A percentile compares a stretch with the other conserved stretches of the same genome.
Conservation (phyloP, 2,797 vertebrate genomes). For the Argya squamiceps region DNA sequence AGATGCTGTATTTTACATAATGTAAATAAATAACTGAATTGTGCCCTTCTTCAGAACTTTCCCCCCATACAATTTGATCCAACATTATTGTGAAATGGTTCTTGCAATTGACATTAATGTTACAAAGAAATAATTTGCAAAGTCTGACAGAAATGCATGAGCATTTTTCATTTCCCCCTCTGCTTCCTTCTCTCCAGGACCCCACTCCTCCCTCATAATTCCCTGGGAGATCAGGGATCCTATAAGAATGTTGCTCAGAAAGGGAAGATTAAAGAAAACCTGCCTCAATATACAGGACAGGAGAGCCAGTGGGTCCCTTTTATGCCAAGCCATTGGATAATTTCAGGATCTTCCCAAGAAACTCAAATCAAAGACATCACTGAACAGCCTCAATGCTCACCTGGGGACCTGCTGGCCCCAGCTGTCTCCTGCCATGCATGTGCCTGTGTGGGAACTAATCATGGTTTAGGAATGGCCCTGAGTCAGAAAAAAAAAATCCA, state of each 20-base stretch:
- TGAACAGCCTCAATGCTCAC: accelerated
- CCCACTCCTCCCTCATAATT: not conserved
- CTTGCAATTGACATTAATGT: not conserved
- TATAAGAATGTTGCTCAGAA: accelerated
- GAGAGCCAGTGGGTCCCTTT: no score
- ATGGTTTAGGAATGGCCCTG: not conserved
- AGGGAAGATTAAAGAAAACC: not conserved
- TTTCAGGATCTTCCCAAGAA: not conserved
- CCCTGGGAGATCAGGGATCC: not conserved
- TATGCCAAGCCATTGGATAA: no score
- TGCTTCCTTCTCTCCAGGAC: not conserved
- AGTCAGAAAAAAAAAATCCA: not conserved
- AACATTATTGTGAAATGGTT: not conserved
- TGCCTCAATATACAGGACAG: not conserved
- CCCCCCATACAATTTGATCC: not conserved
- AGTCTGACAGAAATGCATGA: not conserved
- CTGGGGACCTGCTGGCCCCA: not conserved
- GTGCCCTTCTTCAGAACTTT: not conserved
- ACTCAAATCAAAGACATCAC: not conserved
- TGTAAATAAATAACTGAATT: not conserved
- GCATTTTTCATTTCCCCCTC: not conserved
- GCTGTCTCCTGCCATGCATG: not conserved
- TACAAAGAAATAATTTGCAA: not conserved
- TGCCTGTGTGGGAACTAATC: not conserved
- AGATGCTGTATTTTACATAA: not conserved